Conservation (phyloP, 2,888 invertebrate genomes). For the Merodon equestris region DNA sequence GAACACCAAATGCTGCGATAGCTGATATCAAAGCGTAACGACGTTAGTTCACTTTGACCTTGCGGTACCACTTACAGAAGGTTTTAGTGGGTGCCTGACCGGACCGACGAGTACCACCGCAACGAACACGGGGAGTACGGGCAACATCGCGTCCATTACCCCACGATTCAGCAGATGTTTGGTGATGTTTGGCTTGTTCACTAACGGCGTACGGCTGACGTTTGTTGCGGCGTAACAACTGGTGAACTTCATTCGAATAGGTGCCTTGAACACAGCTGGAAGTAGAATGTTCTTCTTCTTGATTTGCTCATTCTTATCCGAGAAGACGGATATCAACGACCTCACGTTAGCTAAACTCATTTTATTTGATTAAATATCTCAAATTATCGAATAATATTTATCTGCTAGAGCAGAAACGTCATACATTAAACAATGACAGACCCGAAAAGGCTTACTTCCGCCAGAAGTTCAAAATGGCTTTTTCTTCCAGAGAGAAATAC, state of each 20-base stretch:
- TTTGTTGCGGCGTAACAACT: slow-evolving; percentile 96
- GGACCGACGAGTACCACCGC: slow-evolving; percentile 99
- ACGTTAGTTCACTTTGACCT: slow-evolving; percentile 97
- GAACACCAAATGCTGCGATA: slow-evolving; percentile 97
- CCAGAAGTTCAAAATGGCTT: slow-evolving; percentile 74
- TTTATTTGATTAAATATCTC: slow-evolving; percentile 74
- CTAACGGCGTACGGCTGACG: slow-evolving; percentile 98
- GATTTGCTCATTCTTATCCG: slow-evolving; percentile 93
- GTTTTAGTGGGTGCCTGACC: slow-evolving; percentile 99
- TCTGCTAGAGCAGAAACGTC: slow-evolving; percentile 77
- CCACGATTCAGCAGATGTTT: slow-evolving; percentile 99
- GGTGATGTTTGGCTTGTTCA: slow-evolving; percentile 97
- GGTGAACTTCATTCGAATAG: slow-evolving; percentile 97
- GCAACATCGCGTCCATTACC: slow-evolving; percentile 99
- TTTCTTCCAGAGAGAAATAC: too few relatives aligned
- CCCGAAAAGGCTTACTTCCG: slow-evolving; percentile 77
- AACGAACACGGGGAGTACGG: slow-evolving; percentile 99
- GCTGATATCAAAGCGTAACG: slow-evolving; percentile 98
- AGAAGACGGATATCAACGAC: slow-evolving; percentile 96
- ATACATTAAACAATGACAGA: slow-evolving; percentile 75
- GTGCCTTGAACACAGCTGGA: slow-evolving; percentile 98
- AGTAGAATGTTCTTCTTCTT: slow-evolving; percentile 88
- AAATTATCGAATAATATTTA: slow-evolving; percentile 72
- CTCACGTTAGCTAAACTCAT: slow-evolving; percentile 90
- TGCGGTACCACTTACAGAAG: slow-evolving; percentile 98